Base-by-base conservation (phyloP, 23 tunicate genomes). In the Halocynthia roretzi region DNA sequence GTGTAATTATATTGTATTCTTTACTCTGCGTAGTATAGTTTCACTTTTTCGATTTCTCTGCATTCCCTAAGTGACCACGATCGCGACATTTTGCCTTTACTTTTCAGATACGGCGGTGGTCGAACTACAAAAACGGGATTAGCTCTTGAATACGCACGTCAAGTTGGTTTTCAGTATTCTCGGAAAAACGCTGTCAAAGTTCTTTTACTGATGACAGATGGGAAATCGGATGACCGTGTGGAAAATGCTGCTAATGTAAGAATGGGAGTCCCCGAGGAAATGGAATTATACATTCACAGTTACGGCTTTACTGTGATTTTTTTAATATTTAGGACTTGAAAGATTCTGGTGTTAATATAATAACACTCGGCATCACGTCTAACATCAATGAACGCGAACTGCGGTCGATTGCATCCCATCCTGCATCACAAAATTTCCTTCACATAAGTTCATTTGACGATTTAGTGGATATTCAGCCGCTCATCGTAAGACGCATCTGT, bases 161-260 rank as follows among this genome's bases (percentile, higher is more conserved):
- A 68, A 22, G 70, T 82, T n/a, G 93, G 93, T 49, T 87, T 87
- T 61, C 81, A 87, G 70, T 87, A 76, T 31, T 76, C 86, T 7
- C 63, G 93, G 61, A 48, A 55, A 21, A 78, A 87, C 49, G 85
- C 86, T 22, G 50, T 81, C n/a, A 87, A 87, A 76, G 51, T 87
- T 31, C 82, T 87, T 7, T 67, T 87, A 10, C 74, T 87, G 71
- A 82, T 87, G 20, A 81, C 93, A 6, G 81, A 81, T 68, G 93
- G 93, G 7, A 87, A 87, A 53, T 87, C 93, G 10, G 76, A 75
- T 68, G 93, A 87, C 68, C 65, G 61, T 15, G 73, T 81, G 6
- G 19, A 18, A 5, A 71, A 65, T 1, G 67, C 86, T 10, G 82
- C 85, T n/a, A 60, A 50, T 54, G 93, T 87, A 67, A 70, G 76